Evolutionary conservation across 2,113 vertebrate species (phyloP).

Genomic region (Sinocyclocheilus maitianheensis): DNA sequence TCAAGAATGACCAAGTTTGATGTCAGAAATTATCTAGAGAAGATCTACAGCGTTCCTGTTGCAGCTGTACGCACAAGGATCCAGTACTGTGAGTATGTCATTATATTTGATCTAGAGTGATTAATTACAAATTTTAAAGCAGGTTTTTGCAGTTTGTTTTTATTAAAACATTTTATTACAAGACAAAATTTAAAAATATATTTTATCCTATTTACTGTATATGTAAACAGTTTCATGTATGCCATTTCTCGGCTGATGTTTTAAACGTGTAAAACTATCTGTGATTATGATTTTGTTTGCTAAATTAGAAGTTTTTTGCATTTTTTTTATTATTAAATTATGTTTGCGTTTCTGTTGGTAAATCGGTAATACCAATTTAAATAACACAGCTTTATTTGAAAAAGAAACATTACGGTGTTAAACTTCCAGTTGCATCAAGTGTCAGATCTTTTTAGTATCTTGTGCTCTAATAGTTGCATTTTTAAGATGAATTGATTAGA

Average conservation of each 20-base stretch:
- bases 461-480: not conserved
- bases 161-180: too few relatives aligned
- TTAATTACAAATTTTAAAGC: not conserved
- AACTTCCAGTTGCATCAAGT: too few relatives aligned
- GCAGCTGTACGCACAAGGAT: constrained; percentile 88
- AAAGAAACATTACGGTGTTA: too few relatives aligned
- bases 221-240: not conserved
- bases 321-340: too few relatives aligned
- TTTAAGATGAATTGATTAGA: not conserved
- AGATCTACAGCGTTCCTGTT: constrained; percentile 88
- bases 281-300: too few relatives aligned
- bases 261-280: not conserved
- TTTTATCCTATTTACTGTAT: not conserved
- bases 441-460: not conserved
- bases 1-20: constrained; percentile 93
- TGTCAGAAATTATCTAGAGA: constrained; percentile 90
- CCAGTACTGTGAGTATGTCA: constrained; percentile 84
- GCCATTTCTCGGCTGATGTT: not conserved
- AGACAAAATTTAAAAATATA: too few relatives aligned
- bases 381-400: not conserved
- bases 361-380: not conserved
- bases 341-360: not conserved
- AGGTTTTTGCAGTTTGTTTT: not conserved
- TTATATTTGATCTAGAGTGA: not conserved
- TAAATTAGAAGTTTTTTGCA: too few relatives aligned